Percentiles rank a stretch among this genome's conserved stretches.
phyloP scores from a whole-genome alignment of 2,888 invertebrate species.

The Rhorus exstirpatorius region DNA sequence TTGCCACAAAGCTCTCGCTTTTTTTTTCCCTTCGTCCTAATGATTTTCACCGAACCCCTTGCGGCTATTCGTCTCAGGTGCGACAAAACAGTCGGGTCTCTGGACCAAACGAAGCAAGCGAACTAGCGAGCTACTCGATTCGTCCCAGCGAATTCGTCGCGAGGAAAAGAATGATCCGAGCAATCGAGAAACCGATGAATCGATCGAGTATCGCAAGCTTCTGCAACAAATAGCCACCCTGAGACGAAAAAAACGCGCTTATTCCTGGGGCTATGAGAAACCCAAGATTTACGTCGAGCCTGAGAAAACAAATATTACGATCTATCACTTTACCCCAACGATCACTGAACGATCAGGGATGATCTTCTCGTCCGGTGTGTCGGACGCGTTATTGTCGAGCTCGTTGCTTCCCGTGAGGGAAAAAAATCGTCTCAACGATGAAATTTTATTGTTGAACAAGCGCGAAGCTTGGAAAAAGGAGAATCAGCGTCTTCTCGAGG shows the following conservation, averaged over 20 bases:
- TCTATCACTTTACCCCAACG: slow-evolving; percentile 11
- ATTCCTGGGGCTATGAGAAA: slow-evolving; percentile 74
- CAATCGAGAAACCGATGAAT: slow-evolving; percentile 36
- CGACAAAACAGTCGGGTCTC: no score
- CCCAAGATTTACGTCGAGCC: slow-evolving; percentile 73
- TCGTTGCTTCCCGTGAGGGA: slow-evolving; percentile 70
- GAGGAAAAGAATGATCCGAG: slow-evolving; percentile 2
- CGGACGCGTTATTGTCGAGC: background rate
- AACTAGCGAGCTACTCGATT: background rate
- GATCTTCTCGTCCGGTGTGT: background rate
- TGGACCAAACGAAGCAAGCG: background rate
- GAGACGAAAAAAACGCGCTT: slow-evolving; percentile 74
- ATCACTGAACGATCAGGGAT: background rate
- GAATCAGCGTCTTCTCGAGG: slow-evolving; percentile 77
- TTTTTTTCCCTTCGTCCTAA: no score
- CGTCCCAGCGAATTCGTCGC: background rate
- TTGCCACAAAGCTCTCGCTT: no score
- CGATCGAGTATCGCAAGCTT: slow-evolving; percentile 65
- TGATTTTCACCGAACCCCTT: no score
- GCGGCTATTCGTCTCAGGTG: no score
- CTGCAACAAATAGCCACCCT: slow-evolving; percentile 64
- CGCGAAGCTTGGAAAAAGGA: slow-evolving; percentile 77
- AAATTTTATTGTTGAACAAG: slow-evolving; percentile 76
- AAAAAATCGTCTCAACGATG: slow-evolving; percentile 74
- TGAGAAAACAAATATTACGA: slow-evolving; percentile 45